A percentile compares a stretch with the other conserved stretches of the same genome.
Evolutionary conservation across 2,113 vertebrate genomes (phyloP).

Genomic region (Limnothrissa miodon): DNA sequence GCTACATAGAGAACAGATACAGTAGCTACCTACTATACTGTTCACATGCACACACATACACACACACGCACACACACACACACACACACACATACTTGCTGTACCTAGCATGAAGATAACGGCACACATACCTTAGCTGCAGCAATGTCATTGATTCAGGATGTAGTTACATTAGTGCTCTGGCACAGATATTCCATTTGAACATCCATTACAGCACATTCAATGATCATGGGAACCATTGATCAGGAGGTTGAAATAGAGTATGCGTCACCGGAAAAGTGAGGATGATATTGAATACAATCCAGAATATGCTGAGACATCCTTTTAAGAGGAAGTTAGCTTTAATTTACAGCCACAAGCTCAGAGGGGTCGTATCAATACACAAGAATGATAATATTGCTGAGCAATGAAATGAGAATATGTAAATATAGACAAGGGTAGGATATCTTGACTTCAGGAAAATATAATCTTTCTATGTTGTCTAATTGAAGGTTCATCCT

Average conservation of each 20-base stretch:
- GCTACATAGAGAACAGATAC: not conserved
- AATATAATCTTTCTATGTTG: not conserved
- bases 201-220: not conserved
- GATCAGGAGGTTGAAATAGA: not conserved
- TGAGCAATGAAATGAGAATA: not conserved
- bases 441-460: not conserved
- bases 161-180: not conserved
- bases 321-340: not conserved
- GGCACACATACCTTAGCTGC: too few relatives aligned
- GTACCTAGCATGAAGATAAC: too few relatives aligned
- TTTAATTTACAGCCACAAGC: constrained; percentile 1
- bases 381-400: not conserved
- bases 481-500: too few relatives aligned
- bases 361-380: constrained; percentile 5
- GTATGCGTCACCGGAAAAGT: not conserved
- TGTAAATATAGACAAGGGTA: not conserved
- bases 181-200: not conserved
- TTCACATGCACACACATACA: too few relatives aligned
- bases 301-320: not conserved
- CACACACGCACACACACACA: too few relatives aligned
- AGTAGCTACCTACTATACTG: too few relatives aligned
- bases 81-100: too few relatives aligned
- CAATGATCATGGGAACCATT: not conserved
- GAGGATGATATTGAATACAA: not conserved
- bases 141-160: not conserved